These are phyloP conservation scores for Sinhomidia bicolor DNA, from an alignment of 2,888 invertebrate species.

Conservation along the genomic window DNA sequence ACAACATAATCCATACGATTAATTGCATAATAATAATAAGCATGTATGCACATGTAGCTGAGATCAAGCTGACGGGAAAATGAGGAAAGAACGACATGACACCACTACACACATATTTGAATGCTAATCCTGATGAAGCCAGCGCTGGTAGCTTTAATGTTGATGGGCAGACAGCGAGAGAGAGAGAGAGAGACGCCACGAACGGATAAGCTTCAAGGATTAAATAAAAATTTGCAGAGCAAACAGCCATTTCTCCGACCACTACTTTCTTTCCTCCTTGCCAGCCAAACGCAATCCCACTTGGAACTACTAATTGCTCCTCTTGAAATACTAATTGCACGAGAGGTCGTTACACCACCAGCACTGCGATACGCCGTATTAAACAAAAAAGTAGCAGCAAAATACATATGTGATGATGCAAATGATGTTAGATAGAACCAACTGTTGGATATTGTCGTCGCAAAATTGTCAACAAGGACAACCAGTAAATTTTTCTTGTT, in stretches of 20 bases:
- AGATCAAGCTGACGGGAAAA: background rate
- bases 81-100: no score
- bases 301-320: no score
- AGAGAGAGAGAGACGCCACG: background rate
- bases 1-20: background rate
- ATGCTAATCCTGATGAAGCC: background rate
- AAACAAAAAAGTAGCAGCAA: no score
- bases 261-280: constrained; percentile 65
- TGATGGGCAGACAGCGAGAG: background rate
- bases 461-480: no score
- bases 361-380: no score
- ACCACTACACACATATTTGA: no score
- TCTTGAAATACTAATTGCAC: no score
- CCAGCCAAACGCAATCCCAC: no score
- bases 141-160: background rate
- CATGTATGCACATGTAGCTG: background rate
- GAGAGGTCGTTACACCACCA: constrained; percentile 63
- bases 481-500: no score
- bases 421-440: no score
- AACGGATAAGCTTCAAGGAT: constrained; percentile 7
- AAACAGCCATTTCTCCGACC: no score
- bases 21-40: background rate
- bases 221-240: constrained; percentile 15
- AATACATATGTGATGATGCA: background rate
- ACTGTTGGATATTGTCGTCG: no score